A percentile compares a stretch with the other conserved stretches of the same genome.
Evolutionary conservation across 1,140 invertebrate genomes (phyloP).

Genomic region (Drosophila subobscura): DNA sequence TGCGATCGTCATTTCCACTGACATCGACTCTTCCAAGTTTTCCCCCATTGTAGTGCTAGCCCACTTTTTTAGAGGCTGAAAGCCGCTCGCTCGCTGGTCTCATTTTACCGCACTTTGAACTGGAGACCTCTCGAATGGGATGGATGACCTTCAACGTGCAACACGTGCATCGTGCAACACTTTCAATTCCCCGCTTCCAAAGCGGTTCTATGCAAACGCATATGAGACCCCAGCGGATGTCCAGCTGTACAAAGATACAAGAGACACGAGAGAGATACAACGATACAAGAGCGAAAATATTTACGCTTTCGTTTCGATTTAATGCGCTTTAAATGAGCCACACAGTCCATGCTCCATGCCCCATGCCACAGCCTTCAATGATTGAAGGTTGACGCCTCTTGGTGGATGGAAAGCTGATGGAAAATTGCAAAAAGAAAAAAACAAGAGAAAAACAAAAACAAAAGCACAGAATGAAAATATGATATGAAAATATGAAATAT

Average conservation of each 20-base stretch:
- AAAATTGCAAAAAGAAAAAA: constrained; percentile 65
- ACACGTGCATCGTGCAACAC: constrained; percentile 1
- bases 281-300: constrained; percentile 55
- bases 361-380: constrained; percentile 3
- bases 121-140: not conserved
- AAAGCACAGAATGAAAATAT: constrained; percentile 26
- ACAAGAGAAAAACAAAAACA: constrained; percentile 9
- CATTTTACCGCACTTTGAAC: constrained; percentile 38
- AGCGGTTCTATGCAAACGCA: constrained; percentile 53
- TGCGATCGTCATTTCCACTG: no score
- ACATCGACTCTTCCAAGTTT: not conserved
- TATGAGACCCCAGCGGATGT: constrained; percentile 51
- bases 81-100: constrained; percentile 11
- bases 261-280: constrained; percentile 19
- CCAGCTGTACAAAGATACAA: constrained; percentile 29
- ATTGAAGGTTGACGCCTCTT: constrained; percentile 19
- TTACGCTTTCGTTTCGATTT: constrained; percentile 82
- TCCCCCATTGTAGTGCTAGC: not conserved
- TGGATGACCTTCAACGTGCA: constrained; percentile 58
- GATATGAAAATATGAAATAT: constrained; percentile 72
- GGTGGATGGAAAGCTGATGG: constrained; percentile 45
- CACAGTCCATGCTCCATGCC: constrained; percentile 1
- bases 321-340: constrained; percentile 69
- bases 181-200: constrained; percentile 26
- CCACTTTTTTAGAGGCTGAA: not conserved